Conservation (phyloP, 2,888 invertebrate genomes). For the Trachelus iudaicus region DNA sequence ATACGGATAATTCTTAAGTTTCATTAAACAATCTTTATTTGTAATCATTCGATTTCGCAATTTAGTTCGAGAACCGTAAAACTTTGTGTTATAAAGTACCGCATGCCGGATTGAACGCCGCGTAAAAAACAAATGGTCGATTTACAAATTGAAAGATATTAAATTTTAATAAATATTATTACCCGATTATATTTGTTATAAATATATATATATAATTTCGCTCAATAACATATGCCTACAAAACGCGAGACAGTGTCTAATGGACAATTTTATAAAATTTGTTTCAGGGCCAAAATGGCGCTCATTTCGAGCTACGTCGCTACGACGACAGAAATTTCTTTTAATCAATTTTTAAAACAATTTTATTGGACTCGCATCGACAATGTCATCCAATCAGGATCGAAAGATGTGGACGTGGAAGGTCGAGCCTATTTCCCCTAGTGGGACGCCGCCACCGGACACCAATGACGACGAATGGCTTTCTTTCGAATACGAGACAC, state of each 20-base stretch:
- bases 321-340: conserved; percentile 71
- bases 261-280: neutral
- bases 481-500: conserved; percentile 54
- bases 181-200: too few relatives aligned
- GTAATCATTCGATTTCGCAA: neutral
- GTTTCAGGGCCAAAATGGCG: conserved; percentile 88
- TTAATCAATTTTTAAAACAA: conserved; percentile 46
- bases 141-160: too few relatives aligned
- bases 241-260: neutral
- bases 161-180: too few relatives aligned
- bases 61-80: neutral
- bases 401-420: conserved; percentile 65
- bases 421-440: conserved; percentile 69
- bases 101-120: neutral
- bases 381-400: conserved; percentile 47
- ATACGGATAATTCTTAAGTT: neutral
- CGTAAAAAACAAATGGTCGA: too few relatives aligned
- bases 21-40: neutral
- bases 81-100: neutral
- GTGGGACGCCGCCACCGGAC: conserved; percentile 61
- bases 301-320: conserved; percentile 74
- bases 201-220: neutral
- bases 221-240: neutral
- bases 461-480: conserved; percentile 55
- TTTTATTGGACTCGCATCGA: conserved; percentile 42